Percentiles rank a stretch among this genome's conserved stretches.
Conservation (phyloP, 2,888 invertebrate species). For the Acronicta psi region DNA sequence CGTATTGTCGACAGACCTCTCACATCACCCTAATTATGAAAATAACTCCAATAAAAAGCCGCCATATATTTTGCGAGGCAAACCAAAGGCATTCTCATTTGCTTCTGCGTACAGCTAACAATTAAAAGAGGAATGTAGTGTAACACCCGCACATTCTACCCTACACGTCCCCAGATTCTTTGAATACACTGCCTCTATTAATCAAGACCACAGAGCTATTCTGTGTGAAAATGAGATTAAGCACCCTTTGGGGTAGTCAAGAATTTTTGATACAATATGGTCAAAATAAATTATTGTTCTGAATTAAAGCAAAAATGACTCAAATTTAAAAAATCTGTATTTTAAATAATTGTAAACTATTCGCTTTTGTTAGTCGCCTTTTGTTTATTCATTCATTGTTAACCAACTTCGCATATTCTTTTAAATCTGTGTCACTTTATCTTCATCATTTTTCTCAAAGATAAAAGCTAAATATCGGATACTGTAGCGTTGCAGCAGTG, state of each 20-base stretch:
- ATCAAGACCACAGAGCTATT: conserved; percentile 16
- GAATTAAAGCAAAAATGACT: neutral
- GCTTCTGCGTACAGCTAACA: conserved; percentile 8
- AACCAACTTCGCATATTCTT: too few relatives aligned
- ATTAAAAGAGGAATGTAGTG: conserved; percentile 39
- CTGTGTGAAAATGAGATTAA: conserved; percentile 1
- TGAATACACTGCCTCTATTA: conserved; percentile 34
- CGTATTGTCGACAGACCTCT: too few relatives aligned
- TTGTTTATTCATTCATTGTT: too few relatives aligned
- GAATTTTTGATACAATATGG: conserved; percentile 5
- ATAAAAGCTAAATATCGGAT: too few relatives aligned
- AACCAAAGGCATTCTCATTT: conserved; percentile 15
- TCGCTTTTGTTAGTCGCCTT: too few relatives aligned
- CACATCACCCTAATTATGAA: neutral
- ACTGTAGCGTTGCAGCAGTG: too few relatives aligned
- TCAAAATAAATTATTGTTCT: neutral
- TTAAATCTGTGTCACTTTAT: too few relatives aligned
- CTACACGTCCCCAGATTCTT: conserved; percentile 27
- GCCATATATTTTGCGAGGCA: neutral
- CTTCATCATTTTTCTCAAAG: too few relatives aligned
- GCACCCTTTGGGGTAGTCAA: neutral
- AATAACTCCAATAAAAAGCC: neutral
- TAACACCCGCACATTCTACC: conserved; percentile 9
- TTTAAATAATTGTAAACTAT: too few relatives aligned
- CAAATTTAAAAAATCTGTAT: too few relatives aligned